Evolutionary conservation across 2,113 vertebrate genomes (phyloP).

Genomic region (Pangasianodon gigas): DNA sequence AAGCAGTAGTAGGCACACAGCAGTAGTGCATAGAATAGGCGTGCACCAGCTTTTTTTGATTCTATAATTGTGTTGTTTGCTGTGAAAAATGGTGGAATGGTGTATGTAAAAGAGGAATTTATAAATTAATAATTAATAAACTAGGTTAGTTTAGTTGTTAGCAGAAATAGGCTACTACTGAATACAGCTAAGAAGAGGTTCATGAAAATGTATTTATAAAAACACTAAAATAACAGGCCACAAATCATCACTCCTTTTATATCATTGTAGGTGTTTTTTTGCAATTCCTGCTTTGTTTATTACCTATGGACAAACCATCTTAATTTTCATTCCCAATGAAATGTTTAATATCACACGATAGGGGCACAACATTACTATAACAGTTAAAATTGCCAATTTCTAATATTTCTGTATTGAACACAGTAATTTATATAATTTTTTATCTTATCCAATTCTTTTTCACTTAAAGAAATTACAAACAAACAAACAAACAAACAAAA

Average conservation of each 20-base stretch:
- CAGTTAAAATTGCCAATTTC: background rate
- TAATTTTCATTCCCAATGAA: background rate
- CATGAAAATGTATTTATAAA: background rate
- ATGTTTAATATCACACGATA: background rate
- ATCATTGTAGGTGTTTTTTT: background rate
- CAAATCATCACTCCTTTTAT: background rate
- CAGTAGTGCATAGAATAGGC: too few relatives aligned
- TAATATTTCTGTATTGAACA: background rate
- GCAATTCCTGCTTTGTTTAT: background rate
- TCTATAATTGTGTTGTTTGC: too few relatives aligned
- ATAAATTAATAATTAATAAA: too few relatives aligned
- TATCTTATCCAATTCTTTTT: background rate
- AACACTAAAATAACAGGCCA: background rate
- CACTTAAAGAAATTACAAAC: background rate
- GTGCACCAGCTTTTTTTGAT: too few relatives aligned
- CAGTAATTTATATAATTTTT: background rate
- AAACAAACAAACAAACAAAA: background rate
- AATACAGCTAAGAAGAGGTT: too few relatives aligned
- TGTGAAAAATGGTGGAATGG: too few relatives aligned
- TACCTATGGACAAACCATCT: background rate
- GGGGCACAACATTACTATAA: background rate
- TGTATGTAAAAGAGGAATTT: too few relatives aligned
- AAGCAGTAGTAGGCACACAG: too few relatives aligned
- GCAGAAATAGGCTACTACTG: too few relatives aligned
- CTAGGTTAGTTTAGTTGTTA: too few relatives aligned